Evolutionary conservation across 2,113 vertebrate genomes (phyloP), one percentile per base, ranked within the genome.

Genomic region (Casuarius casuarius): DNA sequence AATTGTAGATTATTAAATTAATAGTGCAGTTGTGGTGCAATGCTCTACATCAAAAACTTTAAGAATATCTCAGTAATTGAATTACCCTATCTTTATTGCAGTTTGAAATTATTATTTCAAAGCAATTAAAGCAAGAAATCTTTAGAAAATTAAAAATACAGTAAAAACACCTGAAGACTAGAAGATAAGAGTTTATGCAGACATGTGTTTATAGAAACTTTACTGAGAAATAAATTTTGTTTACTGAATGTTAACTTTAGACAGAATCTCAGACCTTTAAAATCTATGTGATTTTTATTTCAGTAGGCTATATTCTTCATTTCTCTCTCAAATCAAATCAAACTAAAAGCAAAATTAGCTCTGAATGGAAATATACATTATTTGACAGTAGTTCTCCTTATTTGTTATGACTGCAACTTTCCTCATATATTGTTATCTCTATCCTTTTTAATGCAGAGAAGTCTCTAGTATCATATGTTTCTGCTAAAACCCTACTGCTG

Each of bases 101-200:
- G 46, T 58, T 54, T 90, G 86, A 84, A 92, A 84, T 92, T 25
- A 25, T 21, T 29, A 90, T 90, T 95, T 87, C 61, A 94, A 95
- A 84, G 59, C 65, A 83, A 73, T 73, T 83, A 81, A 89, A 87
- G 26, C 33, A 91, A 78, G 68, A 81, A 71, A 38, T 59, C 29
- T 61, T 74, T 71, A 49, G 59, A 63, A 89, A 94, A 70, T 90
- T 71, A 56, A 89, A 35, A 7, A 29, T 1, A 52, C 21, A 74
- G 23, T 84, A 59, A 79, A 48, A 33, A 46, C 28, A 44, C 44
- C 10, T 44, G 65, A 84, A 63, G 51, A 51, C 56, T 75, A 25
- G 19, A 51, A 96, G 89, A 56, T 35, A 15, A 77, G 56, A 15
- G 14, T 81, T 93, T 77, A 15, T 31, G 73, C 72, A 66, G 35